These are phyloP conservation scores for Leptopilina syphax DNA, from an alignment of 2,888 invertebrate genomes.

Conservation along the genomic window DNA sequence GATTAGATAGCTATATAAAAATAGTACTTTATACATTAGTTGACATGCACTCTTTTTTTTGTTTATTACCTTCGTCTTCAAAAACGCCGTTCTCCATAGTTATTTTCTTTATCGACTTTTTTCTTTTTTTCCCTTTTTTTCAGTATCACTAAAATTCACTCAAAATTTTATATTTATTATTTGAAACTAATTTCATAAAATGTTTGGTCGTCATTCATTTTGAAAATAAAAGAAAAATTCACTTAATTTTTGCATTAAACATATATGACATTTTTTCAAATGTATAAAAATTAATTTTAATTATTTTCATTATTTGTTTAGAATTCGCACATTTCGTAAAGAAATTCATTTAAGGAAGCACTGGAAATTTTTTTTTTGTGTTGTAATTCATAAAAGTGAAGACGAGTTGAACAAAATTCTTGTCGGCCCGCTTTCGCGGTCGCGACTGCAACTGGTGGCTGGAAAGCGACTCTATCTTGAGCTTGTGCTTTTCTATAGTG, in stretches of 20 bases:
- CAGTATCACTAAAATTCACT: not conserved
- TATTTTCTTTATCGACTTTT: constrained; percentile 10
- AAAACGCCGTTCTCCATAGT: constrained; percentile 40
- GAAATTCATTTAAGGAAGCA: not conserved
- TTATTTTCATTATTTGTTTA: not conserved
- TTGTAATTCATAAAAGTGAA: constrained; percentile 2
- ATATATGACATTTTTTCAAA: no score
- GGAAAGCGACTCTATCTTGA: constrained; percentile 59
- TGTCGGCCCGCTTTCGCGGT: constrained; percentile 60
- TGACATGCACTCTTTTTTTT: not conserved
- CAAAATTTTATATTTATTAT: no score
- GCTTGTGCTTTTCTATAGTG: constrained; percentile 58
- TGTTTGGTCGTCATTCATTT: not conserved
- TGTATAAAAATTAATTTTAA: not conserved
- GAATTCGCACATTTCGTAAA: not conserved
- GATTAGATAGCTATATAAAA: not conserved
- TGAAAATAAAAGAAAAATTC: no score
- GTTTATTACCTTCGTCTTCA: constrained; percentile 52
- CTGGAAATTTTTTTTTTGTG: not conserved
- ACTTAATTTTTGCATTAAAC: no score
- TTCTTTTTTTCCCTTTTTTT: no score
- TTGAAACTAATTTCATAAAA: no score
- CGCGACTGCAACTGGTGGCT: constrained; percentile 73
- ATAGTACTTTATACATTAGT: not conserved
- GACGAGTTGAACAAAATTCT: constrained; percentile 6